Conservation (phyloP, 2,797 vertebrate genomes). For the Hozukius guyotensis region DNA sequence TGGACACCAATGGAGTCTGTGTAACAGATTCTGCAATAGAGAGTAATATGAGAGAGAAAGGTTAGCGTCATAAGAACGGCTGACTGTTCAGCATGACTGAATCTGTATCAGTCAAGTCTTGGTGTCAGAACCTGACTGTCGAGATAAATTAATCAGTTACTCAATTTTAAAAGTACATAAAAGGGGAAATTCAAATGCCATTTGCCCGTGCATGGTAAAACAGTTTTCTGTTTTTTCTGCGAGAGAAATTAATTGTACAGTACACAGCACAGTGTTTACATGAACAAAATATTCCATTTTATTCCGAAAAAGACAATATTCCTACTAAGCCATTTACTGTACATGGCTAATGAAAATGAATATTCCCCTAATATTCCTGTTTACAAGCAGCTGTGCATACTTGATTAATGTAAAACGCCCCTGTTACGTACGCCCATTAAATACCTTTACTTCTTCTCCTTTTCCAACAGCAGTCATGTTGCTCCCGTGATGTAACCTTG, state of each 20-base stretch:
- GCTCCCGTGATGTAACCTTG: background rate
- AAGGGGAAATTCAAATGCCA: background rate
- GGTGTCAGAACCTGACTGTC: background rate
- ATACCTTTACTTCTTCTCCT: background rate
- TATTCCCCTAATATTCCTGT: background rate
- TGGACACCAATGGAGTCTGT: conserved; percentile 94
- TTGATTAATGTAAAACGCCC: background rate
- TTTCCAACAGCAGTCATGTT: background rate
- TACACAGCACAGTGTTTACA: background rate
- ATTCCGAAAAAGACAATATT: background rate
- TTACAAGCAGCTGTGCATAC: background rate
- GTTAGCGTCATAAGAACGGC: background rate
- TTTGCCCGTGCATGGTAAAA: background rate
- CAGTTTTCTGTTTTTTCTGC: background rate
- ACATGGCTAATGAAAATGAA: background rate
- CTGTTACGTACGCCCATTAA: background rate
- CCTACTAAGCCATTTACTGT: background rate
- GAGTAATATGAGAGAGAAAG: background rate
- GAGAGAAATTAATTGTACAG: no score
- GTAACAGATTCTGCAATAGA: conserved; percentile 93
- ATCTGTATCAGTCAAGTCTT: background rate
- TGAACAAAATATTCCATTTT: background rate
- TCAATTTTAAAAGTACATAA: background rate
- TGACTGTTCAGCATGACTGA: background rate
- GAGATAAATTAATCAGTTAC: background rate